Evolutionary conservation across 2,113 vertebrate genomes (phyloP), one percentile per base, ranked within the genome.

Genomic region (Corythornis cristatus): DNA sequence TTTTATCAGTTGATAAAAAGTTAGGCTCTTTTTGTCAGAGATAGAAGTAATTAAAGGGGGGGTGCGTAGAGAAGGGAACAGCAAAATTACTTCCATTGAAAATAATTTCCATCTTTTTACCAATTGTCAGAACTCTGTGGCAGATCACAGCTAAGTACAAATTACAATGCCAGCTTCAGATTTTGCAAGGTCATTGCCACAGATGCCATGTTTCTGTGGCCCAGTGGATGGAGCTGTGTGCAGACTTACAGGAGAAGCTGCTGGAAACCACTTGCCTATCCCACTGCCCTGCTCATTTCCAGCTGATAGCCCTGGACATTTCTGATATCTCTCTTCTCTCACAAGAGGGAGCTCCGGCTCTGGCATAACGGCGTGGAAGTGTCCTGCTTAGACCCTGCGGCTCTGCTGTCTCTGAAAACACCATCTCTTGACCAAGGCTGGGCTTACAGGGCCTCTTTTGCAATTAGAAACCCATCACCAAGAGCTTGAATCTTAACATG

Each of bases 291-390:
- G 28, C 28, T 3, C 11, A 1, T 50, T 81, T 48, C 37, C 25
- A 58, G 18, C 0, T 28, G 48, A 54, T 26, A 60, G 7, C 5
- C 33, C 26, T 4, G 31, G 25, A 57, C 17, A 21, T 54, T 21
- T n/a, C 71, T 31, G 60, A 18, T 84, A 61, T 61, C 89, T 81
- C 26, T 58, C 37, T 95, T 87, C 92, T 76, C 61, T 93, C 97
- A 95, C 96, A 93, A 96, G 96, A 94, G 96, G 96, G 96, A 96
- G 96, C 97, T 95, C 95, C 2, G 9, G 79, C 77, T 95, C 92
- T 88, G 91, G 79, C n/a, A 75, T 29, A 87, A 54, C 0, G 0
- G 0, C 19, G 64, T 5, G 21, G 45, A 86, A 67, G 57, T 6
- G 2, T 83, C 16, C 43, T 70, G 50, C 35, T 25, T 58, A 67